A percentile compares a stretch with the other conserved stretches of the same genome.
phyloP scores from a whole-genome alignment of 2,113 vertebrate genomes.

The Nyctibius bracteatus region DNA sequence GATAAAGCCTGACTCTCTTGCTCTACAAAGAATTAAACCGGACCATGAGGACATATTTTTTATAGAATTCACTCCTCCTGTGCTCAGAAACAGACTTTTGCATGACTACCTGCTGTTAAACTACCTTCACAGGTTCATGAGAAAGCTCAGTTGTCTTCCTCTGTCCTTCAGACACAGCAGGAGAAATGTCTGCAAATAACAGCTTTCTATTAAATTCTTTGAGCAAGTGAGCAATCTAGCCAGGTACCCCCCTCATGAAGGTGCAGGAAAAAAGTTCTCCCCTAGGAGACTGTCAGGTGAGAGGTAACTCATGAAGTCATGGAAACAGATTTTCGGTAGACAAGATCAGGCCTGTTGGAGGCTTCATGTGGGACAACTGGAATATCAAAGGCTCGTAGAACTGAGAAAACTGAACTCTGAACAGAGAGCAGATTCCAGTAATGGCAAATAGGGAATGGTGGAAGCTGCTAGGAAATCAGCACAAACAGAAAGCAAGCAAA shows the following conservation, averaged over 20 bases:
- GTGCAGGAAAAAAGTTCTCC: neutral
- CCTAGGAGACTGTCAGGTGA: neutral
- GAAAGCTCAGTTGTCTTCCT: neutral
- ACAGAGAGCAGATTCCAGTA: neutral
- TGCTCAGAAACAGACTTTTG: neutral
- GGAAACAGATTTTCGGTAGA: neutral
- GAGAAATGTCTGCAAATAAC: neutral
- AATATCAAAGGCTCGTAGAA: neutral
- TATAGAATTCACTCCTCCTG: neutral
- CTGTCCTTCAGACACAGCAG: neutral
- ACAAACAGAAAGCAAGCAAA: neutral
- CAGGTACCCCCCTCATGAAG: neutral
- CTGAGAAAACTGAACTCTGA: neutral
- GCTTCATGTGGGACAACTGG: neutral
- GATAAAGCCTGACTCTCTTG: conserved; percentile 1
- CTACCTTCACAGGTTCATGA: neutral
- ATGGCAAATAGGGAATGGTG: neutral
- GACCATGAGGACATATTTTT: neutral
- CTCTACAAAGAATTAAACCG: neutral
- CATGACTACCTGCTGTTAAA: neutral
- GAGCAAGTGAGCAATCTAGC: neutral
- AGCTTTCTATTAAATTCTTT: neutral
- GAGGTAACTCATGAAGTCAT: neutral
- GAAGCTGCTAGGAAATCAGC: neutral
- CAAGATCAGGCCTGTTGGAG: neutral